Base-by-base conservation (phyloP, 1,140 invertebrate species). In the Drosophila parabipectinata region DNA sequence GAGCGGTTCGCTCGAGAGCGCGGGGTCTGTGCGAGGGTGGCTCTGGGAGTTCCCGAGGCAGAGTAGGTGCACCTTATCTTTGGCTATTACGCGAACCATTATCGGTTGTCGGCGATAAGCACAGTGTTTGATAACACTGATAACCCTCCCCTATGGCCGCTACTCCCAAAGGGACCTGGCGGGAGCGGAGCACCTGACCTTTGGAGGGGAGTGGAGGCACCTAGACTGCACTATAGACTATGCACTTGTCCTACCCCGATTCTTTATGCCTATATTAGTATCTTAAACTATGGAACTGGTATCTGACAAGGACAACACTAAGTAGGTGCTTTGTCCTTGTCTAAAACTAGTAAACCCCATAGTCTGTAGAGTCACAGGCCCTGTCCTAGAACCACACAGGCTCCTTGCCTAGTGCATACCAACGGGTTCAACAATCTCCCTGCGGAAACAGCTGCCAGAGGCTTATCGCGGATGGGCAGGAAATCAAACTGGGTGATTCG, bases 351-450 rank as follows among this genome's bases (percentile, higher is more conserved):
- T n/a, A 21, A 21, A 0, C 21, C 21, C 21, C 3, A 21, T 21
- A 3, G 21, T 21, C 3, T 21, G 21, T 18, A 18, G 21, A 21
- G 21, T 21, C 21, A 21, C 21, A 3, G 21, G 3, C 21, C 21
- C 9, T 34, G 32, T 34, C 9, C 32, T 34, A 34, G 6, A 30
- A 30, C 8, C 28, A 30, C 6, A 30, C 21, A 1, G 21, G 21
- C 21, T 21, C 21, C 21, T 21, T 3, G 21, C 21, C 21, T 21
- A 3, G 21, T 21, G 21, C 3, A 21, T 21, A 21, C 21, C 21
- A 1, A 6, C 32, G 47, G 26, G 63, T 67, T 67, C 59, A 67
- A 44, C 18, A 67, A 67, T 64, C 58, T 51, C 32, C 63, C 6
- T 59, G 12, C 44, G 32, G 45, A 37, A 32, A 21, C 26, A 21